Base-by-base conservation (phyloP, 2,113 vertebrate genomes). In the Barbus barbus region DNA sequence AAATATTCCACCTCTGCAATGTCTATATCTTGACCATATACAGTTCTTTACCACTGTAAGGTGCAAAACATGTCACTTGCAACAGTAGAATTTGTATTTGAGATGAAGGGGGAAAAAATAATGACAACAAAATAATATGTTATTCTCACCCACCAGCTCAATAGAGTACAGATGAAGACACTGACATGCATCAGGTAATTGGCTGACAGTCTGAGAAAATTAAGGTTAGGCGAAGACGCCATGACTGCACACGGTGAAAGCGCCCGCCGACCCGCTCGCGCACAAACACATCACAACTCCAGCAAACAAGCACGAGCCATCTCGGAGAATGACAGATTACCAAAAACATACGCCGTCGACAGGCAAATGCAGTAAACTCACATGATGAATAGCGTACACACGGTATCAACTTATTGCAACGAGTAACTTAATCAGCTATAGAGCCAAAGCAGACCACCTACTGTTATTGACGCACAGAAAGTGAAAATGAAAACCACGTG, bases 161-260 rank as follows among this genome's bases (percentile, higher is more conserved):
- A 4, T 38, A 44, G 22, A 81, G 46, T 60, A 65, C 60, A 80
- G 46, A 82, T 72, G 36, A 78, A 48, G 79, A 33, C 41, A 3
- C 41, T 74, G 67, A 72, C 31, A 85, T 46, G 61, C 82, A 78
- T 83, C 81, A 61, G 31, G 48, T 86, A 78, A 86, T 73, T 81
- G 69, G 58, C 69, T 85, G 71, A 14, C 24, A 36, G 78, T 46
- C 51, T 81, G 56, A 20, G 67, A 71, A 71, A 71, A 71, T 71
- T 5, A 38, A 22, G 67, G 24, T 76, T 31, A 56, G 74, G 5
- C 9, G 44, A 53, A 53, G 74, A 13, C 3, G 4, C 11, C 31
- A 0, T 4, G n/a, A 77, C 28, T 36, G 51, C 20, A 56, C 46
- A 12, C 12, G 20, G 24, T 31, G 13, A 26, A 73, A 46, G 14